Evolutionary conservation across 2,888 invertebrate genomes (phyloP), one percentile per base, ranked within the genome.

Genomic region (Phanerotoma sp.): DNA sequence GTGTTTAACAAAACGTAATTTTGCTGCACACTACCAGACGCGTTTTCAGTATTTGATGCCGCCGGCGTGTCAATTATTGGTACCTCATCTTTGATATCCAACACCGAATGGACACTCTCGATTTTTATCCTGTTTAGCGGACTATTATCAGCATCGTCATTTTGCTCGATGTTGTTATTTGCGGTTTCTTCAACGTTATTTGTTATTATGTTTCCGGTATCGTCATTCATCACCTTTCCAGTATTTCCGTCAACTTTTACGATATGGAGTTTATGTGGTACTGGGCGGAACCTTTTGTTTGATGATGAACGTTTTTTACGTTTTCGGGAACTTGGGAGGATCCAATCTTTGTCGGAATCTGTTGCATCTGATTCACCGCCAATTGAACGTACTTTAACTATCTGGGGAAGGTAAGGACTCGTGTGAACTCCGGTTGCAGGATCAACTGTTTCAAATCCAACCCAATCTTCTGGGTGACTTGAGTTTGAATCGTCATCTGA

Each of bases 271-370:
- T 67, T 72, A 1, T 66, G 55, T 20, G 71, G 68, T 15, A 69
- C 66, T 13, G 71, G 60, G 28, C 68, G 73, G 49, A 71, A 52
- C 51, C 67, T 67, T 60, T 67, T 62, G 62, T 64, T 68, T 38
- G 70, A 65, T 61, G 67, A 71, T 72, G 61, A 25, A 66, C 75
- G 70, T 68, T 74, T 76, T 65, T 72, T 73, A 68, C 73, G 69
- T 62, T 71, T 76, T 60, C 76, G 71, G 66, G 72, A 66, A 63
- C 74, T 57, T 46, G 76, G 76, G 67, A 76, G 47, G 54, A 73
- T 69, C 76, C 76, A 77, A 61, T 77, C 76, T 64, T 75, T 68
- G 64, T 77, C 76, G 44, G 76, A 74, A 66, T 75, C 74, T 67
- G 69, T 68, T 49, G 62, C 57, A 42, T 65, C 68, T 41, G 72